phyloP scores from a whole-genome alignment of 2,113 vertebrate species.

The Puffinus mauretanicus region DNA sequence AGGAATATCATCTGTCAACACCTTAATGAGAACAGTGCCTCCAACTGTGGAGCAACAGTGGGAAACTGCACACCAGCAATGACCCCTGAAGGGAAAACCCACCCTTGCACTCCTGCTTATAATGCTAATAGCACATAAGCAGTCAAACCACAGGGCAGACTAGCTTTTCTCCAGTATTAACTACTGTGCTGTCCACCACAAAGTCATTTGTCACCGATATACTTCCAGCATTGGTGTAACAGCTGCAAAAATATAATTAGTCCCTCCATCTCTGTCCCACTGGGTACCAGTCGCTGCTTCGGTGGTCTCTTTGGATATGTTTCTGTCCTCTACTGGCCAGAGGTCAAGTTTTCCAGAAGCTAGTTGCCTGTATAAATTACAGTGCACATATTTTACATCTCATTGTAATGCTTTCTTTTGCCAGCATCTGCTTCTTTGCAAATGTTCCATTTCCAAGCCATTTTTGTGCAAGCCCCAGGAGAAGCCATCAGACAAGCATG shows the following conservation, averaged over 20 bases:
- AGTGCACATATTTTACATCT: slow-evolving; percentile 52
- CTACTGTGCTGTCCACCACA: slow-evolving; percentile 15
- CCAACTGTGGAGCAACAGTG: neutral
- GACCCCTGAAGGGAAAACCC: slow-evolving; percentile 2
- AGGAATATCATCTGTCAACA: slow-evolving; percentile 23
- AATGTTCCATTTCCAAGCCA: slow-evolving; percentile 50
- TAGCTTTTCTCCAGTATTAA: slow-evolving; percentile 2
- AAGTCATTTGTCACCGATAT: slow-evolving; percentile 44
- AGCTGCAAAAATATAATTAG: slow-evolving; percentile 66
- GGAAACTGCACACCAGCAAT: neutral
- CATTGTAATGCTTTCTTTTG: slow-evolving; percentile 50
- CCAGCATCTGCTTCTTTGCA: slow-evolving; percentile 24
- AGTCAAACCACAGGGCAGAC: neutral
- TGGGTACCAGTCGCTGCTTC: neutral
- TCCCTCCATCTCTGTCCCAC: slow-evolving; percentile 22
- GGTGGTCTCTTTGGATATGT: slow-evolving; percentile 15
- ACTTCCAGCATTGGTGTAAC: slow-evolving; percentile 11
- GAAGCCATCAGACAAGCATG: slow-evolving; percentile 23
- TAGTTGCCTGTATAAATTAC: slow-evolving; percentile 59
- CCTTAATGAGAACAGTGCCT: slow-evolving; percentile 11
- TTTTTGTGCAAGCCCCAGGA: slow-evolving; percentile 44
- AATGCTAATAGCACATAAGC: slow-evolving; percentile 30
- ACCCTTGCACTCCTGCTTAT: neutral
- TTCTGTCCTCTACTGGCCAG: slow-evolving; percentile 43
- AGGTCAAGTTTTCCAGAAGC: slow-evolving; percentile 61